These are phyloP conservation scores for Rhincodon typus DNA, from an alignment of 2,797 vertebrate species.

Conservation along the genomic window DNA sequence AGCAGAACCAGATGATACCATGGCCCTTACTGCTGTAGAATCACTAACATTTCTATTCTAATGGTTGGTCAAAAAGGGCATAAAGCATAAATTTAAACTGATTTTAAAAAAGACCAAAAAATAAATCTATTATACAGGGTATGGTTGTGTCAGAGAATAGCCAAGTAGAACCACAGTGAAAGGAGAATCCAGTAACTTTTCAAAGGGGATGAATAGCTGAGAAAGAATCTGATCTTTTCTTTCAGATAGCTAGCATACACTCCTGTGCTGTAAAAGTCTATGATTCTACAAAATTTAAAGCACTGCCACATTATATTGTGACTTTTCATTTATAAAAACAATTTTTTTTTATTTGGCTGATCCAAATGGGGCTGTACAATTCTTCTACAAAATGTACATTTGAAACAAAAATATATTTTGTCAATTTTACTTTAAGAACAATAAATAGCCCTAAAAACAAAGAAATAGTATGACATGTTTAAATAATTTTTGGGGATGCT, in stretches of 20 bases:
- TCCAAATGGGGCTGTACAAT: conserved; percentile 13
- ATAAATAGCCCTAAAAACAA: conserved; percentile 28
- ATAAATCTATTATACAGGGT: neutral
- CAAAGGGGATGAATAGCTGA: neutral
- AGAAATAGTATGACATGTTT: neutral
- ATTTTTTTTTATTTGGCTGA: neutral
- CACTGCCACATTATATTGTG: neutral
- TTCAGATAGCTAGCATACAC: neutral
- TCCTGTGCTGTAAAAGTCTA: neutral
- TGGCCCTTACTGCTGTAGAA: neutral
- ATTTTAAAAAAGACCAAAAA: neutral
- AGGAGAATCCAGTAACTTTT: neutral
- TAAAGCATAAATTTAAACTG: neutral
- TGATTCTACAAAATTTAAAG: neutral
- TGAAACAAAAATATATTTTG: conserved; percentile 31
- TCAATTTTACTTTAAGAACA: neutral
- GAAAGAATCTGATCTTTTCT: neutral
- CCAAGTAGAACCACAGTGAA: neutral
- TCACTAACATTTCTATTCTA: neutral
- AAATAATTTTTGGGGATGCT: conserved; percentile 12
- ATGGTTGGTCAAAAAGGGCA: neutral
- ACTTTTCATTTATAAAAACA: neutral
- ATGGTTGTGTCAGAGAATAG: neutral
- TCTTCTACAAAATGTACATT: neutral
- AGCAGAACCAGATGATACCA: neutral